phyloP scores from a whole-genome alignment of 2,888 invertebrate genomes.

The Pandemis heparana region DNA sequence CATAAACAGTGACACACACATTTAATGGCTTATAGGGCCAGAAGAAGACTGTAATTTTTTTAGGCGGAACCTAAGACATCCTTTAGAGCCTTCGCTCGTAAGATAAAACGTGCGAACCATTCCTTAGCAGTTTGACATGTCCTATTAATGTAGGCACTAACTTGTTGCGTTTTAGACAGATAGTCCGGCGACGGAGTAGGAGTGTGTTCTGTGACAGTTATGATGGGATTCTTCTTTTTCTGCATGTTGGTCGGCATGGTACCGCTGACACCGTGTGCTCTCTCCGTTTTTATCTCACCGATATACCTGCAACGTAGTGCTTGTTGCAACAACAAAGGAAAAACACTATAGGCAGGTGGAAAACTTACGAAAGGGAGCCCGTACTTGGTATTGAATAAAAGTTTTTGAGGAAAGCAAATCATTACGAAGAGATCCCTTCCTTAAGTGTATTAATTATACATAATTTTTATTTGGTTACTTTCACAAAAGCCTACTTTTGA shows the following conservation, averaged over 20 bases:
- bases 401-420: background rate
- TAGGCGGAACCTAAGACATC: too few relatives aligned
- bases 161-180: slow-evolving; percentile 88
- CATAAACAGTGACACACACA: too few relatives aligned
- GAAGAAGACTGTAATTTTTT: too few relatives aligned
- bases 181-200: slow-evolving; percentile 96
- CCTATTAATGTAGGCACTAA: slow-evolving; percentile 43
- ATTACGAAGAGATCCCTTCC: background rate
- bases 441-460: background rate
- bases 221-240: slow-evolving; percentile 96
- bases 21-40: too few relatives aligned
- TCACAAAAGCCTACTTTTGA: slow-evolving; percentile 21
- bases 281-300: slow-evolving; percentile 89
- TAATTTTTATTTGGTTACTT: slow-evolving; percentile 8
- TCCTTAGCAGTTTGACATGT: background rate
- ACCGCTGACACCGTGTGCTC: slow-evolving; percentile 82
- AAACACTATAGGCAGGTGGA: background rate
- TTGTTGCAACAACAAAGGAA: background rate
- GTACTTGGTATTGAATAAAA: background rate
- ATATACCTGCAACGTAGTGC: slow-evolving; percentile 85
- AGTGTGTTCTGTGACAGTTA: slow-evolving; percentile 98
- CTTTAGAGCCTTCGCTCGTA: background rate
- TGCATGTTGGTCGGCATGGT: slow-evolving; percentile 80
- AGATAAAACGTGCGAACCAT: background rate
- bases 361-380: background rate